Conservation (phyloP, 2,797 vertebrate species). For the Clarias platycephalus region DNA sequence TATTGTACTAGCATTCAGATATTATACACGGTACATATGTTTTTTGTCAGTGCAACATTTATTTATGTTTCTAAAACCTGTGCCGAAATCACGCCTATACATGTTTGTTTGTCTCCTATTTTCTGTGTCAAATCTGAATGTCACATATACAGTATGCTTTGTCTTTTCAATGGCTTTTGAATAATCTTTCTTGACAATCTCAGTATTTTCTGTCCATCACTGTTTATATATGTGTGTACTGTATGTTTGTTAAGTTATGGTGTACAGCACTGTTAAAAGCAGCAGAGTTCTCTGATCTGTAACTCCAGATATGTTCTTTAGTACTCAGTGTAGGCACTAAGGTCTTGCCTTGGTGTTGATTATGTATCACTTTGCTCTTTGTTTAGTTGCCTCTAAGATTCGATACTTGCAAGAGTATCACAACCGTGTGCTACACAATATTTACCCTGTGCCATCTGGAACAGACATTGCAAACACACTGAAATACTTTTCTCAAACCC, state of each 20-base stretch:
- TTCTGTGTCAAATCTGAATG: not conserved
- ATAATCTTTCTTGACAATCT: not conserved
- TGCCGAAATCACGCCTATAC: not conserved
- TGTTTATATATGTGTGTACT: not conserved
- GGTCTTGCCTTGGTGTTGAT: constrained; percentile 62
- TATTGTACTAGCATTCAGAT: not conserved
- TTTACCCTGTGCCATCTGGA: constrained; percentile 98
- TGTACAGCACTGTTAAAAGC: not conserved
- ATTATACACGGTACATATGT: not conserved
- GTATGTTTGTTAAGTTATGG: constrained; percentile 5
- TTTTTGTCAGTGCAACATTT: not conserved
- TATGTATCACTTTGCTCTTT: constrained; percentile 76
- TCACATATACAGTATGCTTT: not conserved
- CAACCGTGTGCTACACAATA: constrained; percentile 98
- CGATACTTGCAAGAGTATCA: constrained; percentile 99
- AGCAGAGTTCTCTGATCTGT: constrained; percentile 21
- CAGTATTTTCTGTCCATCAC: not conserved
- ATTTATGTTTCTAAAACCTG: not conserved
- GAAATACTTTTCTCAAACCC: constrained; percentile 99
- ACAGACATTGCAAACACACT: constrained; percentile 99
- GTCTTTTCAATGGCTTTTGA: not conserved
- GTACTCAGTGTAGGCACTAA: not conserved
- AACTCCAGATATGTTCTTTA: constrained; percentile 3
- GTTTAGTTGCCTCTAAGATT: constrained; percentile 99
- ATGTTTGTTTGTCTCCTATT: not conserved